Conservation (phyloP, 2,888 invertebrate species). For the Sphaerophoria rueppellii region DNA sequence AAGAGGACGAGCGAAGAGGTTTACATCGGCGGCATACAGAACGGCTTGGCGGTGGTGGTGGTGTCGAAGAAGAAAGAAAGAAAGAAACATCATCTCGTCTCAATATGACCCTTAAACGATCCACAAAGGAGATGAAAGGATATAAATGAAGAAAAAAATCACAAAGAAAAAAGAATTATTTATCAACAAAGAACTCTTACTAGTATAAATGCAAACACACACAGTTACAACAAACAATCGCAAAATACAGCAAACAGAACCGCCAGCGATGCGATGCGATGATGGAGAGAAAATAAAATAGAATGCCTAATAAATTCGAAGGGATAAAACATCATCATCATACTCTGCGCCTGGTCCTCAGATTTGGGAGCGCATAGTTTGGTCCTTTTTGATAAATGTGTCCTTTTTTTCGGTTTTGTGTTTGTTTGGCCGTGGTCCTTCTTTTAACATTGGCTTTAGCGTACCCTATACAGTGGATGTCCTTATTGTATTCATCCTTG, state of each 20-base stretch:
- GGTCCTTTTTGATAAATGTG: constrained; percentile 69
- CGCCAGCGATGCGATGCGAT: neutral
- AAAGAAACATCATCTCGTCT: constrained; percentile 40
- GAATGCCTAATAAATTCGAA: constrained; percentile 69
- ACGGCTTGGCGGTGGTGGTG: neutral
- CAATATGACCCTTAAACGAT: constrained; percentile 73
- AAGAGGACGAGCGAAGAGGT: no score
- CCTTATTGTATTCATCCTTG: constrained; percentile 45
- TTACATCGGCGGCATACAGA: no score
- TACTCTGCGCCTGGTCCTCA: neutral
- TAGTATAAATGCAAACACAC: constrained; percentile 18
- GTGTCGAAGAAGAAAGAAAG: constrained; percentile 28
- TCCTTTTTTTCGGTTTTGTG: no score
- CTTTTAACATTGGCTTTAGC: constrained; percentile 20
- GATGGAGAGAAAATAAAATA: constrained; percentile 34
- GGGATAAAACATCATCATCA: constrained; percentile 71
- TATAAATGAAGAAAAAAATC: constrained; percentile 22
- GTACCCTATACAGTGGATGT: constrained; percentile 27
- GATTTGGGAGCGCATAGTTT: constrained; percentile 40
- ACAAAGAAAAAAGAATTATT: constrained; percentile 24
- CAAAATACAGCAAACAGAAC: neutral
- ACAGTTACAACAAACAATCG: constrained; percentile 8
- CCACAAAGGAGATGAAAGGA: constrained; percentile 67
- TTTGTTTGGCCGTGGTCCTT: no score
- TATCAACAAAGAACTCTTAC: constrained; percentile 50